phyloP scores from a whole-genome alignment of 1,140 invertebrate genomes.

The Nomia melanderi region DNA sequence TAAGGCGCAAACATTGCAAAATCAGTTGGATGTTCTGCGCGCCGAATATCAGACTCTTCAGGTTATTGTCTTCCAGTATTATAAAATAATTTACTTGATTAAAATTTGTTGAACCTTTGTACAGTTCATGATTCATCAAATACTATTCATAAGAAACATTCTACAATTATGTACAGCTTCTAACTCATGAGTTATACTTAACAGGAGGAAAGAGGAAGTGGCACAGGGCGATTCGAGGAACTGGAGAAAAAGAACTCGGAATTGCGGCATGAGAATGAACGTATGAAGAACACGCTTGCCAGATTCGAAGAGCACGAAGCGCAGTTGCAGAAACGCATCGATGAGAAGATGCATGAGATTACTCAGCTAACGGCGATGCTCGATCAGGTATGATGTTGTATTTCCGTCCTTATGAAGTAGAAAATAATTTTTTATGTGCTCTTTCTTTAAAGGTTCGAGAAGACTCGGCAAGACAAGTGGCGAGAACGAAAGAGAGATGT shows the following conservation, averaged over 20 bases:
- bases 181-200: neutral
- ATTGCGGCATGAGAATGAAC: constrained; percentile 80
- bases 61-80: constrained; percentile 39
- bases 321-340: constrained; percentile 70
- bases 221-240: constrained; percentile 78
- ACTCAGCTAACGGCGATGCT: constrained; percentile 84
- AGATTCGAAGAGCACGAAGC: constrained; percentile 73
- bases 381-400: constrained; percentile 78
- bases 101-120: constrained; percentile 11
- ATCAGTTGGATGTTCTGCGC: constrained; percentile 66
- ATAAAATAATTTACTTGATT: neutral
- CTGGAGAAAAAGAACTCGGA: constrained; percentile 81
- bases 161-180: too few relatives aligned
- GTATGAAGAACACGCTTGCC: constrained; percentile 76
- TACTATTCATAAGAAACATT: too few relatives aligned
- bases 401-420: neutral
- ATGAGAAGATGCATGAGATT: constrained; percentile 80
- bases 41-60: constrained; percentile 67
- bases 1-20: constrained; percentile 77
- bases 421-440: neutral
- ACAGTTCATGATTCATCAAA: neutral
- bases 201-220: constrained; percentile 69
- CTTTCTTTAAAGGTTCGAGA: constrained; percentile 80
- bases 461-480: constrained; percentile 87
- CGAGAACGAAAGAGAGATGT: constrained; percentile 85